Evolutionary conservation across 2,113 vertebrate genomes (phyloP).

Genomic region (Brienomyrus longianalis): DNA sequence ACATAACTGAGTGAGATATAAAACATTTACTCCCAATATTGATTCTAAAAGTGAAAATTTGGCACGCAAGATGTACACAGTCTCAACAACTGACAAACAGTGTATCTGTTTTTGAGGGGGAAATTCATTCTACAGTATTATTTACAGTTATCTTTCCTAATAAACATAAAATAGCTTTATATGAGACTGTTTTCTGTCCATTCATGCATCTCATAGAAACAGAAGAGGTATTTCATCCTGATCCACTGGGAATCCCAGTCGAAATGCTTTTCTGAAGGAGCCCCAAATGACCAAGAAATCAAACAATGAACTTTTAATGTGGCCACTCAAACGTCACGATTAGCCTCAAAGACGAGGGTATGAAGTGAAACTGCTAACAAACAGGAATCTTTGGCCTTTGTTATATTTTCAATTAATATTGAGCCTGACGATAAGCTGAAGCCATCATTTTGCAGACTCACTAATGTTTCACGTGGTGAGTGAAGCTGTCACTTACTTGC

Average conservation of each 20-base stretch:
- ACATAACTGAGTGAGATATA: background rate
- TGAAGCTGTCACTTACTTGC: background rate
- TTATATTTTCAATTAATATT: background rate
- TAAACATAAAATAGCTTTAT: background rate
- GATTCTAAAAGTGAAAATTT: slow-evolving; percentile 14
- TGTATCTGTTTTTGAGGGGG: slow-evolving; percentile 6
- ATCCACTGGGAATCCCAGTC: background rate
- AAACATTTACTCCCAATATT: background rate
- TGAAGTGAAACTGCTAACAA: background rate
- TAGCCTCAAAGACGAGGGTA: background rate
- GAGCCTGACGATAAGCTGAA: background rate
- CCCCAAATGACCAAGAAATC: background rate
- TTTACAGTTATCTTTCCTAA: background rate
- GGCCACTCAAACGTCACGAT: slow-evolving; percentile 6
- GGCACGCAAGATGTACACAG: background rate
- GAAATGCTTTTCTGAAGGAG: background rate
- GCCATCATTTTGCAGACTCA: background rate
- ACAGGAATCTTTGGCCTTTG: background rate
- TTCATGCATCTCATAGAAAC: slow-evolving; percentile 4
- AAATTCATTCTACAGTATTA: background rate
- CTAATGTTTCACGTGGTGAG: background rate
- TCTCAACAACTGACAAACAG: background rate
- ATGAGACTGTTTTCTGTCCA: background rate
- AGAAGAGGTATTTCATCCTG: background rate
- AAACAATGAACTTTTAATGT: slow-evolving; percentile 7